Evolutionary conservation across 2,113 vertebrate genomes (phyloP).

Genomic region (Prinia subflava): DNA sequence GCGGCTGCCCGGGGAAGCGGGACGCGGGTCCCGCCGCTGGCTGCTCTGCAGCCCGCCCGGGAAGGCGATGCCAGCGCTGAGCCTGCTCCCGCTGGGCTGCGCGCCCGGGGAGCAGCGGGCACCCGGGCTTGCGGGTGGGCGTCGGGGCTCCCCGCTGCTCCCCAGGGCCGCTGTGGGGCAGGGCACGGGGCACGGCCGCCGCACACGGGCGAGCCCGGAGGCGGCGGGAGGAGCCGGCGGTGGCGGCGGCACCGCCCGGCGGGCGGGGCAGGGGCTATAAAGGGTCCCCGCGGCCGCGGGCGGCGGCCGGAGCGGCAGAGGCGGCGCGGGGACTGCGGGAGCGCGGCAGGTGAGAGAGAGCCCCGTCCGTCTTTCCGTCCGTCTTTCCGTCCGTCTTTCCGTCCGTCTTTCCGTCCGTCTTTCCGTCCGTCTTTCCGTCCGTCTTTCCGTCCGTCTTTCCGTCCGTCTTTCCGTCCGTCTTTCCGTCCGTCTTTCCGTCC

Average conservation of each 20-base stretch:
- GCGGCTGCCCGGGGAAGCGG: not conserved
- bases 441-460: too few relatives aligned
- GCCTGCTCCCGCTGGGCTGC: not conserved
- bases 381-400: too few relatives aligned
- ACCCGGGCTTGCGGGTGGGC: rapidly evolving
- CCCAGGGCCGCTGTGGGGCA: rapidly evolving
- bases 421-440: too few relatives aligned
- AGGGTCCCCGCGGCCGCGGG: not conserved
- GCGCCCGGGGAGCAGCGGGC: not conserved
- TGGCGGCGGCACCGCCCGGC: not conserved
- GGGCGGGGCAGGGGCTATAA: constrained; percentile 36
- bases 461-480: too few relatives aligned
- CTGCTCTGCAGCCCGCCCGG: not conserved
- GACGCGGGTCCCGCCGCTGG: not conserved
- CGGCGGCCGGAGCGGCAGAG: rapidly evolving
- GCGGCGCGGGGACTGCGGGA: rapidly evolving
- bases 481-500: too few relatives aligned
- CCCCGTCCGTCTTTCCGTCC: rapidly evolving
- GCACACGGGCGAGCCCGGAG: rapidly evolving
- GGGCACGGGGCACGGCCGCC: rapidly evolving
- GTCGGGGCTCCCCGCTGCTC: rapidly evolving
- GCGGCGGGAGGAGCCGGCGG: not conserved
- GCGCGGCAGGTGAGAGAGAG: not conserved
- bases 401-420: too few relatives aligned
- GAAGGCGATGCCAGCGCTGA: rapidly evolving